These are phyloP conservation scores for Paraescarpia echinospica DNA, from an alignment of 1,140 invertebrate genomes.

Conservation along the genomic window DNA sequence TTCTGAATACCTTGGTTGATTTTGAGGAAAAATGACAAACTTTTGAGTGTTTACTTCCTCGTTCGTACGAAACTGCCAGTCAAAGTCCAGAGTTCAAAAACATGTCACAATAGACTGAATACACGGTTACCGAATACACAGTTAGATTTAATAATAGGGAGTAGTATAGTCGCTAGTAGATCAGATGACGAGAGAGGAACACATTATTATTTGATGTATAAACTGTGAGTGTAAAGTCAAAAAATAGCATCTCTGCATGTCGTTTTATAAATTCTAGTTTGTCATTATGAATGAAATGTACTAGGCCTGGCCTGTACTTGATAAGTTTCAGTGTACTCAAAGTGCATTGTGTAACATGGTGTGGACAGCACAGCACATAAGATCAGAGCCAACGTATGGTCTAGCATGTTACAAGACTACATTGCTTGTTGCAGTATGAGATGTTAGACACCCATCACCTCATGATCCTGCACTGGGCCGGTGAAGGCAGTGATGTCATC, in stretches of 20 bases:
- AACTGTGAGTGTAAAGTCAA: neutral
- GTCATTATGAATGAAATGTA: neutral
- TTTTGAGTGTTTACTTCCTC: no score
- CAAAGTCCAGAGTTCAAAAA: no score
- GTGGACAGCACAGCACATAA: neutral
- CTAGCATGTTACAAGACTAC: neutral
- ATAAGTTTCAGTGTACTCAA: neutral
- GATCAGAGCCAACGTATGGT: neutral
- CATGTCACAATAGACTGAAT: neutral
- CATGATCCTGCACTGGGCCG: slow-evolving; percentile 87
- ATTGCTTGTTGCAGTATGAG: slow-evolving; percentile 51
- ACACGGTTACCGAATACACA: neutral
- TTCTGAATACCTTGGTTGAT: neutral
- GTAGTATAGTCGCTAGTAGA: no score
- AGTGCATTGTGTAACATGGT: no score
- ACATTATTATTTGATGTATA: no score
- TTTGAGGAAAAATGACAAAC: no score
- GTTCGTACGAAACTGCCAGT: no score
- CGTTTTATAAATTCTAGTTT: neutral
- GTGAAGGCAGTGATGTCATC: slow-evolving; percentile 80
- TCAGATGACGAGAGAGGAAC: no score
- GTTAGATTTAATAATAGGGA: neutral
- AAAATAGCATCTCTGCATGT: neutral
- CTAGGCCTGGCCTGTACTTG: neutral
- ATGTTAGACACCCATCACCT: slow-evolving; percentile 84